Evolutionary conservation across 2,113 vertebrate species (phyloP).

Genomic region (Rhinoptilus africanus): DNA sequence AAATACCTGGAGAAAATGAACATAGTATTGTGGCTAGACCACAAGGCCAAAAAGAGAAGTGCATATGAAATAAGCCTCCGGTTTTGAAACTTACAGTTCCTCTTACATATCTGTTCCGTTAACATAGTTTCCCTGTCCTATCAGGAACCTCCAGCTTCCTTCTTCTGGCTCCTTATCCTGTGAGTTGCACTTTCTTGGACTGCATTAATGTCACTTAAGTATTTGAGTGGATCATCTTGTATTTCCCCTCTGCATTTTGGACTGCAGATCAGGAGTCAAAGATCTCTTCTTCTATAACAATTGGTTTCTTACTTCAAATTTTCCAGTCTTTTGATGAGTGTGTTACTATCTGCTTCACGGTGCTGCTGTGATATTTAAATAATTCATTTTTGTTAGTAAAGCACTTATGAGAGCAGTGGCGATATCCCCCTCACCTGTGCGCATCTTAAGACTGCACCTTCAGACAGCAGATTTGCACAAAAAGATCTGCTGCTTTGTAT

Average conservation of each 20-base stretch:
- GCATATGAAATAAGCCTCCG: not conserved
- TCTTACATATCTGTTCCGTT: not conserved
- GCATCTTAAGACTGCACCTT: not conserved
- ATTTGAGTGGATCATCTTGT: not conserved
- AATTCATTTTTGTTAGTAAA: not conserved
- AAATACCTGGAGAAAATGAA: not conserved
- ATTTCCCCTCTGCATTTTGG: not conserved
- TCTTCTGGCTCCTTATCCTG: not conserved
- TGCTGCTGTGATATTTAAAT: not conserved
- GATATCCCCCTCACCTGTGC: fast-evolving
- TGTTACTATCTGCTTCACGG: not conserved
- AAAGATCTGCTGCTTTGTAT: not conserved
- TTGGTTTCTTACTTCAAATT: not conserved
- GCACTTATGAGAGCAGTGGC: not conserved
- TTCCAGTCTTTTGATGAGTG: not conserved
- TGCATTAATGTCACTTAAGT: not conserved
- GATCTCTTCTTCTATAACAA: not conserved
- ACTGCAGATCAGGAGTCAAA: not conserved
- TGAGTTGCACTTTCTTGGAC: not conserved
- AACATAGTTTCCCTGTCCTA: not conserved
- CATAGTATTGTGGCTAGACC: not conserved
- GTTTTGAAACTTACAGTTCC: not conserved
- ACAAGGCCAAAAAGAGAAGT: not conserved
- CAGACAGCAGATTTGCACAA: not conserved
- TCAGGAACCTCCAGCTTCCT: conserved; percentile 17